Conservation (phyloP, 2,888 invertebrate species). For the Cinara cedri region DNA sequence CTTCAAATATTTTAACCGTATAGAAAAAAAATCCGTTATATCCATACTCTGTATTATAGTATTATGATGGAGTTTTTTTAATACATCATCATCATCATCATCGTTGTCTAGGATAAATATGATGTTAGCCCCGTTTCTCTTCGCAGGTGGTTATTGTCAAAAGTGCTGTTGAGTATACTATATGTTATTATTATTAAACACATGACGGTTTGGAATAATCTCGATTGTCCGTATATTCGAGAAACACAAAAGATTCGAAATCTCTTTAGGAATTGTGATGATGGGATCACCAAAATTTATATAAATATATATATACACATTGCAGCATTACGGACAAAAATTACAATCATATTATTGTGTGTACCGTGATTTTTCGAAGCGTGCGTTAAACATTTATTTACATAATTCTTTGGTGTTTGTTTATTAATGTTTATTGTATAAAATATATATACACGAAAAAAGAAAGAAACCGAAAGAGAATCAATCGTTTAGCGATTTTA, state of each 20-base stretch:
- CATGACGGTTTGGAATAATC: not conserved
- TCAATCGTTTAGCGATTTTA: no score
- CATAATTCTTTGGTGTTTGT: constrained; percentile 11
- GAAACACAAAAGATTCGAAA: constrained; percentile 21
- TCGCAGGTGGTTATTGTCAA: constrained; percentile 48
- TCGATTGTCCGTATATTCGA: constrained; percentile 8
- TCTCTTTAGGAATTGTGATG: no score
- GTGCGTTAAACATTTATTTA: constrained; percentile 31
- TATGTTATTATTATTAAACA: not conserved
- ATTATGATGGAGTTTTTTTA: not conserved
- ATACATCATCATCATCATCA: not conserved
- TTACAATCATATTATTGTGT: not conserved
- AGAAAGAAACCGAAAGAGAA: not conserved
- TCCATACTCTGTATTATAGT: not conserved
- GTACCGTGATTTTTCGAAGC: not conserved
- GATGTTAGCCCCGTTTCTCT: not conserved
- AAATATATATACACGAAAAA: not conserved
- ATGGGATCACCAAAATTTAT: not conserved
- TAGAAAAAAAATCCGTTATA: constrained; percentile 29
- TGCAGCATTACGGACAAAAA: not conserved
- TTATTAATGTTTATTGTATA: not conserved
- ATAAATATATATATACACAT: not conserved
- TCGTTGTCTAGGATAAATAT: constrained; percentile 16
- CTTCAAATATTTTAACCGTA: no score
- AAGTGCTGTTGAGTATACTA: not conserved